These are phyloP conservation scores for Callyntrura guangdongensis DNA, from an alignment of 2,888 invertebrate species.

Conservation along the genomic window DNA sequence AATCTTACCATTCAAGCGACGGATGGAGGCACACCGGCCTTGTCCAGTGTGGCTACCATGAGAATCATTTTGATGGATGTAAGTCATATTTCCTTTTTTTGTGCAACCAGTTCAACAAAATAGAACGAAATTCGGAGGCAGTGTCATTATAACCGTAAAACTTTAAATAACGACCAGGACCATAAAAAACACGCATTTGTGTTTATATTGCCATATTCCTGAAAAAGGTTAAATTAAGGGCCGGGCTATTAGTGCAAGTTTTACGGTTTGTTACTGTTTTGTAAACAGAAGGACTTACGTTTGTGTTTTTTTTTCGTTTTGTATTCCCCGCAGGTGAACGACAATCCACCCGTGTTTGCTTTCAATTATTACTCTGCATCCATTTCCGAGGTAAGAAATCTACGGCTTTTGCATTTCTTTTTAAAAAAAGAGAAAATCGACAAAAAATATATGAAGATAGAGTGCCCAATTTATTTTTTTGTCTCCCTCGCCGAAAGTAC, in stretches of 20 bases:
- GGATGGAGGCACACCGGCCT: conserved; percentile 93
- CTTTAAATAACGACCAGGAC: background rate
- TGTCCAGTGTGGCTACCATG: conserved; percentile 90
- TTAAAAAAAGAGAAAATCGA: no score
- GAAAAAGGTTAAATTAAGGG: background rate
- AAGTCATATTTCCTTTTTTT: no score
- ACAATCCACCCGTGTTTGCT: conserved; percentile 97
- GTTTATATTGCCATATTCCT: background rate
- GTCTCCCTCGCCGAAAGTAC: background rate
- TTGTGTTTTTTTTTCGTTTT: conserved; percentile 27
- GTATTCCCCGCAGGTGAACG: conserved; percentile 86
- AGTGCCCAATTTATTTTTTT: background rate
- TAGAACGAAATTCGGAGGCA: background rate
- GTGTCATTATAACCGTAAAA: background rate
- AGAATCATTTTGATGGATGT: conserved; percentile 94
- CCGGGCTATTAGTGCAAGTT: background rate
- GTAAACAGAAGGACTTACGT: no score
- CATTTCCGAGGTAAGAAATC: conserved; percentile 90
- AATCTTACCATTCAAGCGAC: conserved; percentile 93
- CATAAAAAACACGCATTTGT: background rate
- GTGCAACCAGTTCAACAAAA: background rate
- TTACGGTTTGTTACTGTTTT: background rate
- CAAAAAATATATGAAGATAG: background rate
- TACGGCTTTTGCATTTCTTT: no score
- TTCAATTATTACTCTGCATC: conserved; percentile 92